phyloP scores from a whole-genome alignment of 2,888 invertebrate species.

The Heliconius erato region DNA sequence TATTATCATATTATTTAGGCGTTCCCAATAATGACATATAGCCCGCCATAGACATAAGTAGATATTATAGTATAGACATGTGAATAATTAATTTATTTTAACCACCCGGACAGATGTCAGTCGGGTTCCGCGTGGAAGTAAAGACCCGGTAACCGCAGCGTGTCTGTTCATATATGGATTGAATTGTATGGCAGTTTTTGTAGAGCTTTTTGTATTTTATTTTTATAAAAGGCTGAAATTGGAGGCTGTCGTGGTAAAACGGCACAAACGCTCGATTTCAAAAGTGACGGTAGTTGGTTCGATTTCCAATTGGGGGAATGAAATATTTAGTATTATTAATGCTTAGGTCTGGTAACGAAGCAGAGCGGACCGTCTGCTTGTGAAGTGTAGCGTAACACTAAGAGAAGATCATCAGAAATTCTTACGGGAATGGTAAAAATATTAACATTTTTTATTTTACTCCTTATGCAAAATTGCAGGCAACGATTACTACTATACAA shows the following conservation, averaged over 20 bases:
- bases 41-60: background rate
- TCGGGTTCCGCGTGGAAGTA: slow-evolving; percentile 48
- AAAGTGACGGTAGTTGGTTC: too few relatives aligned
- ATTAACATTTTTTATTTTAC: too few relatives aligned
- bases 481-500: background rate
- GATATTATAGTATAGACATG: background rate
- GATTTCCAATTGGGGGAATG: too few relatives aligned
- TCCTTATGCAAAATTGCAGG: background rate
- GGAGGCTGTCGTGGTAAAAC: too few relatives aligned
- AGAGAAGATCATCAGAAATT: too few relatives aligned
- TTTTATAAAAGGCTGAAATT: background rate
- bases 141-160: slow-evolving; percentile 48
- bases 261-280: too few relatives aligned
- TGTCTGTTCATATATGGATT: slow-evolving; percentile 41
- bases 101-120: slow-evolving; percentile 53
- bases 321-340: too few relatives aligned
- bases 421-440: too few relatives aligned
- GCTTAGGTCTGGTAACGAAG: too few relatives aligned
- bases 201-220: background rate
- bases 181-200: background rate
- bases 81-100: slow-evolving; percentile 51
- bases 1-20: background rate
- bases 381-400: too few relatives aligned
- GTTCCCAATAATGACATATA: slow-evolving; percentile 16
- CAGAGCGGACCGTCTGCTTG: too few relatives aligned